Base-by-base conservation (phyloP, 2,888 invertebrate species). In the Caenorhabditis sp. region DNA sequence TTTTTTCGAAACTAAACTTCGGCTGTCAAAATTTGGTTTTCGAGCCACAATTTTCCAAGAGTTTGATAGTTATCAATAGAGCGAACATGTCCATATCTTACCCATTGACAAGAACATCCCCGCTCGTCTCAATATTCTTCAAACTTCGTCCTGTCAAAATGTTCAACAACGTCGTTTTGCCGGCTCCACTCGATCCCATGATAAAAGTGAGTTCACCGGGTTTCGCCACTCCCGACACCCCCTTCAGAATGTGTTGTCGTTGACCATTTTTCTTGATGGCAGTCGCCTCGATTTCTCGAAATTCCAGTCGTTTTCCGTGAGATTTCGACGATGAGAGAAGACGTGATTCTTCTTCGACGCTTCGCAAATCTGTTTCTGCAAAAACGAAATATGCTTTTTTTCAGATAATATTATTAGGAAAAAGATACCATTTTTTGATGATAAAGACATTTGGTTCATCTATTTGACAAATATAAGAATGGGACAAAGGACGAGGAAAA, bases 91-190 rank as follows among this genome's bases (percentile, higher is more conserved):
- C n/a, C n/a, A n/a, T n/a, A n/a, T n/a, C 64, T 36, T 14, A 66
- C 66, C 60, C 63, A 62, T 81, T 81, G 14, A 81, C 67, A n/a
- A 62, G 27, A n/a, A 81, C 69, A 36, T 70, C 68, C 58, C 81
- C 80, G 3, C 67, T 63, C 5, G 76, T 68, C 53, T 65, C 62
- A 3, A 81, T 59, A 12, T 68, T 71, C 21, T 73, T 72, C 57
- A 73, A 27, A 58, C 78, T 78, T 86, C 94, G 91, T 87, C 92
- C 91, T 17, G 94, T 94, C 71, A 95, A 88, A 23, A 93, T 92
- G 58, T 92, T 91, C 93, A 95, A 93, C 55, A 95, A 89, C 0
- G 94, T 94, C 73, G 93, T 94, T 90, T 95, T 95, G 0, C 95
- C 95, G 17, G 94, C 93, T 21, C 95, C 95, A 88, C 93, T 93